Evolutionary conservation across 2,113 vertebrate species (phyloP).

Genomic region (Argyrosomus japonicus): DNA sequence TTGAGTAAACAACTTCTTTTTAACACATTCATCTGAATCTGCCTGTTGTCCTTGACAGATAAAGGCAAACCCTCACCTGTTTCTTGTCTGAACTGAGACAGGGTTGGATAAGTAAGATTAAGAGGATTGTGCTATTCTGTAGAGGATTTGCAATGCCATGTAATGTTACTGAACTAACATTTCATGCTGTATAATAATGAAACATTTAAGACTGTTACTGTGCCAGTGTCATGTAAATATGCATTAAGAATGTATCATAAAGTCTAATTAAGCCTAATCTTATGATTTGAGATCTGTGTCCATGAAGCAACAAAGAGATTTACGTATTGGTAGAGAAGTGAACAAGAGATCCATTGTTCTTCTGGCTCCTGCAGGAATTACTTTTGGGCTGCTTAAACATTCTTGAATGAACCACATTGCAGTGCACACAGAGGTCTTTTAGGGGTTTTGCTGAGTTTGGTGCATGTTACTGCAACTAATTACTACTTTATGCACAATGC

Average conservation of each 20-base stretch:
- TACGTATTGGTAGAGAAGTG: conserved; percentile 61
- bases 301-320: conserved; percentile 69
- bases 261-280: conserved; percentile 45
- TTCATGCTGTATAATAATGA: not conserved
- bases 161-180: not conserved
- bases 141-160: not conserved
- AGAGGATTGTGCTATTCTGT: not conserved
- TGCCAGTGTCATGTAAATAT: not conserved
- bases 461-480: conserved; percentile 61
- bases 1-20: conserved; percentile 59
- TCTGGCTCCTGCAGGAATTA: conserved; percentile 77
- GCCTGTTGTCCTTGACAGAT: conserved; percentile 46
- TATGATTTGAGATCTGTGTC: conserved; percentile 53
- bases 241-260: conserved; percentile 7
- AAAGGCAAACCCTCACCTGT: conserved; percentile 23
- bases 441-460: conserved; percentile 52
- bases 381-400: conserved; percentile 78
- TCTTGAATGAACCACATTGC: conserved; percentile 75
- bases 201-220: not conserved
- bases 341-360: conserved; percentile 84
- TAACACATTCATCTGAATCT: conserved; percentile 34
- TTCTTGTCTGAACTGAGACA: conserved; percentile 34
- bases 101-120: not conserved
- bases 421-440: conserved; percentile 48
- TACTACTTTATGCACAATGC: conserved; percentile 54